These are phyloP conservation scores for Eledona agricola DNA, from an alignment of 2,888 invertebrate species.

Conservation along the genomic window DNA sequence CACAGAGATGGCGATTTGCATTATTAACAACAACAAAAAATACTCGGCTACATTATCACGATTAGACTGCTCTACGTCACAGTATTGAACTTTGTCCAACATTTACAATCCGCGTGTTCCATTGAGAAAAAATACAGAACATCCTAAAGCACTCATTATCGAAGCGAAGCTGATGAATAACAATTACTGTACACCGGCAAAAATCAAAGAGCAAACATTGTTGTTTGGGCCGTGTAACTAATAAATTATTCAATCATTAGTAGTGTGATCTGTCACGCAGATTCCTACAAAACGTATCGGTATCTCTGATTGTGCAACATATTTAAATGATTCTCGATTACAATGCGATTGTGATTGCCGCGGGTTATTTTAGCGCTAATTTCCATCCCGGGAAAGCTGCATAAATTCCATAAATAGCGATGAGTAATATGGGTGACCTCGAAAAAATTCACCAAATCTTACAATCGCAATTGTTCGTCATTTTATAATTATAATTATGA, in stretches of 20 bases:
- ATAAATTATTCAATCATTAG: conserved; percentile 5
- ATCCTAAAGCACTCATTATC: conserved; percentile 3
- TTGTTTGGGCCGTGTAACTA: conserved; percentile 4
- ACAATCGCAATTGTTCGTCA: conserved; percentile 16
- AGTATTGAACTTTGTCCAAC: conserved; percentile 16
- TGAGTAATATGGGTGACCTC: conserved; percentile 7
- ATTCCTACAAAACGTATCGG: conserved; percentile 4
- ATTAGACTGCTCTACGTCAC: conserved; percentile 30
- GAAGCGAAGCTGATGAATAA: background rate
- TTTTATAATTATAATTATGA: conserved; percentile 28
- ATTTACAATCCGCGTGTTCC: conserved; percentile 1
- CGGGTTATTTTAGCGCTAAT: background rate
- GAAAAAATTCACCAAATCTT: conserved; percentile 21
- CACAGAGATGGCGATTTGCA: conserved; percentile 26
- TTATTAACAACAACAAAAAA: conserved; percentile 29
- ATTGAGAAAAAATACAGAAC: conserved; percentile 8
- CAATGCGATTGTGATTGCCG: background rate
- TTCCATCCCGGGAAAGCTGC: background rate
- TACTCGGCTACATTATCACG: conserved; percentile 11
- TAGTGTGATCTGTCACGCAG: conserved; percentile 5
- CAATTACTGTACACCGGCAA: conserved; percentile 14
- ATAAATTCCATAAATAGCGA: conserved; percentile 17
- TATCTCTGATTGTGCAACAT: background rate
- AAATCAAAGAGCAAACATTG: too few relatives aligned
- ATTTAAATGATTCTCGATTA: background rate